A percentile compares a stretch with the other conserved stretches of the same genome.
Conservation (phyloP, 2,113 vertebrate species). For the Sus scrofa region T2T-Sscrofa CM000813.6:128818001-128818500, state of each 20-base stretch:
- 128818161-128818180: not conserved
- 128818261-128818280: not conserved
- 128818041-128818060: not conserved
- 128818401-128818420: not conserved
- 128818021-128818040: not conserved
- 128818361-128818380: not conserved
- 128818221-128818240: not conserved
- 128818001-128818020: not conserved
- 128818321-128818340: not conserved
- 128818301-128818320: not conserved
- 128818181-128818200: not conserved
- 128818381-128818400: not conserved
- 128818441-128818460: not conserved
- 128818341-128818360: not conserved
- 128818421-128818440: not conserved
- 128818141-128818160: not conserved
- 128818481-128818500: not conserved
- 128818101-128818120: not conserved
- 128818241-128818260: not conserved
- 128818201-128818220: not conserved
- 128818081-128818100: not conserved
- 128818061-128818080: not conserved
- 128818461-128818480: not conserved
- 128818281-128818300: not conserved
- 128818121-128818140: too few relatives aligned